Percentiles rank a stretch among this genome's conserved stretches.
These are phyloP conservation scores for Phallusia fumigata DNA, from an alignment of 23 tunicate species.

Conservation along the genomic window DNA sequence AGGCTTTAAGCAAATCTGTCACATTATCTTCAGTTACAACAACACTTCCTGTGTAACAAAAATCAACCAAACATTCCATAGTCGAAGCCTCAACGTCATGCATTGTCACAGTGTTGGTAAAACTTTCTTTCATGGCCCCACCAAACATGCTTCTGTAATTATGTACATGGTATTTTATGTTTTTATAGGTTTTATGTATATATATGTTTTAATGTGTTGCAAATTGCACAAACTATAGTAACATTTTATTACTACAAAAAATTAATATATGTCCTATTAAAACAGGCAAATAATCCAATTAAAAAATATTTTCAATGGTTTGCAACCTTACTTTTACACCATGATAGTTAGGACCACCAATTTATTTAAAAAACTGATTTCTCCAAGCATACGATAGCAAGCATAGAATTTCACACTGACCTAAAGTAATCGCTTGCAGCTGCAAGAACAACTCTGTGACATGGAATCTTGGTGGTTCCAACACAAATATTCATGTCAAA, in stretches of 20 bases:
- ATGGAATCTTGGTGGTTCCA: slow-evolving; percentile 42
- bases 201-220: too few species aligned
- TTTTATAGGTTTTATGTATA: too few species aligned
- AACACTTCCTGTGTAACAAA: slow-evolving; percentile 82
- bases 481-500: slow-evolving; percentile 82
- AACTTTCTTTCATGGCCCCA: slow-evolving; percentile 91
- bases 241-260: not conserved
- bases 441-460: slow-evolving; percentile 88
- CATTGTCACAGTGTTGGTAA: slow-evolving; percentile 59
- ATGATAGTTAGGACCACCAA: too few species aligned
- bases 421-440: slow-evolving; percentile 98
- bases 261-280: not conserved
- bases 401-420: too few species aligned
- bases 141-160: slow-evolving; percentile 90
- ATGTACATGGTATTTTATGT: not conserved
- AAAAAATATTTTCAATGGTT: too few species aligned
- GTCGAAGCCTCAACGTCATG: slow-evolving; percentile 68
- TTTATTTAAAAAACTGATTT: too few species aligned
- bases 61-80: slow-evolving; percentile 68
- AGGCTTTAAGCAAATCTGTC: slow-evolving; percentile 73
- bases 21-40: slow-evolving; percentile 69
- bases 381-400: too few species aligned
- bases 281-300: too few species aligned
- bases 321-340: too few species aligned
- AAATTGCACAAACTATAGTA: not conserved